Evolutionary conservation across 2,113 vertebrate genomes (phyloP).

Genomic region (Chaetorhynchus papuensis): DNA sequence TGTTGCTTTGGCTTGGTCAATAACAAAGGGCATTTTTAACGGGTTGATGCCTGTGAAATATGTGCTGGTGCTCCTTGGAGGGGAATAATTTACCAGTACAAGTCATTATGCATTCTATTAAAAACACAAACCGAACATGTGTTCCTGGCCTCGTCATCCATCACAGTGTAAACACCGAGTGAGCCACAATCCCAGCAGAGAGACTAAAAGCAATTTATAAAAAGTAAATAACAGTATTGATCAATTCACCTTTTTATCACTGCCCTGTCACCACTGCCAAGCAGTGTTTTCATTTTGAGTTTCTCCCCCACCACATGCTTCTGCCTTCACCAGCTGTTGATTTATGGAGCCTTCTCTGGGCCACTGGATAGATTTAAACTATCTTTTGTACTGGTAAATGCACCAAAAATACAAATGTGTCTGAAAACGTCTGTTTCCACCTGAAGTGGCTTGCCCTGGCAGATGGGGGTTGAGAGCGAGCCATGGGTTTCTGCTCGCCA

Average conservation of each 20-base stretch:
- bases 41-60: not conserved
- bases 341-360: conserved; percentile 16
- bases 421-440: not conserved
- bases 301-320: not conserved
- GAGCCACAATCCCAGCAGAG: conserved; percentile 33
- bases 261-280: not conserved
- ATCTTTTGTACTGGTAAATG: not conserved
- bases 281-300: not conserved
- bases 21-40: not conserved
- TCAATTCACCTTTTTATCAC: conserved; percentile 57
- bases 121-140: conserved; percentile 27
- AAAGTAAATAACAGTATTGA: conserved; percentile 64
- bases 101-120: conserved; percentile 57
- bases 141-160: conserved; percentile 51
- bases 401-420: not conserved
- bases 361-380: not conserved
- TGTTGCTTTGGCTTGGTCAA: conserved; percentile 22
- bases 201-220: conserved; percentile 59
- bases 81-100: conserved; percentile 45
- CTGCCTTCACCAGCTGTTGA: not conserved
- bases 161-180: conserved; percentile 40
- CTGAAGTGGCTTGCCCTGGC: not conserved
- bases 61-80: conserved; percentile 21
- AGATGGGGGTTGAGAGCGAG: not conserved
- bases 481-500: not conserved